Evolutionary conservation across 92 coral and sea anemone species (phyloP).

Genomic region (Chrysogorgia sp.): DNA sequence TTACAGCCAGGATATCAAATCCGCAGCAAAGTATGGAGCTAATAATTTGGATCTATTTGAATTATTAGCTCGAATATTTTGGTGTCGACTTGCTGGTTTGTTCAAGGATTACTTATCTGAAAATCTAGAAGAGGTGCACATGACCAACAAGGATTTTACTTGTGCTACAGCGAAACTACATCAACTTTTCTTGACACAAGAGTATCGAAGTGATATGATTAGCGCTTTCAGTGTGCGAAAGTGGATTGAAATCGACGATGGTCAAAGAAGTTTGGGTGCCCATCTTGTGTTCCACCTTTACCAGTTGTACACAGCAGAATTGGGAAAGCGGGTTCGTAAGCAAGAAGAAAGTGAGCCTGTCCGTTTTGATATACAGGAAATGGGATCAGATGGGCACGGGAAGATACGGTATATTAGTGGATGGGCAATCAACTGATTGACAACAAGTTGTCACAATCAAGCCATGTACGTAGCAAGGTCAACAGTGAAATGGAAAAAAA

Average conservation of each 20-base stretch:
- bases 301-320: background rate
- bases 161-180: slow-evolving; percentile 17
- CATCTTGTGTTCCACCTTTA: background rate
- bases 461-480: background rate
- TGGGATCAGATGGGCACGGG: background rate
- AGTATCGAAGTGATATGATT: slow-evolving; percentile 26
- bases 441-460: background rate
- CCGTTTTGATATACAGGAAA: background rate
- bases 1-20: background rate
- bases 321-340: background rate
- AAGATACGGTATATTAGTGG: slow-evolving; percentile 4
- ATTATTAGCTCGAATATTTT: slow-evolving; percentile 3
- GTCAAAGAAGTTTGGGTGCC: slow-evolving; percentile 1
- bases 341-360: slow-evolving; percentile 21
- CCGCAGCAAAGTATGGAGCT: slow-evolving; percentile 8
- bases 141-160: slow-evolving; percentile 18
- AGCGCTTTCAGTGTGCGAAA: background rate
- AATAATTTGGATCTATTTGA: slow-evolving; percentile 22
- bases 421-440: slow-evolving; percentile 2
- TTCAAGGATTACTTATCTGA: slow-evolving; percentile 12
- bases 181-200: no score
- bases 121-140: slow-evolving; percentile 5
- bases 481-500: background rate
- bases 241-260: background rate
- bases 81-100: slow-evolving; percentile 7